These are phyloP conservation scores for Temnothorax rugatulus DNA, from an alignment of 2,888 invertebrate genomes.

Conservation along the genomic window DNA sequence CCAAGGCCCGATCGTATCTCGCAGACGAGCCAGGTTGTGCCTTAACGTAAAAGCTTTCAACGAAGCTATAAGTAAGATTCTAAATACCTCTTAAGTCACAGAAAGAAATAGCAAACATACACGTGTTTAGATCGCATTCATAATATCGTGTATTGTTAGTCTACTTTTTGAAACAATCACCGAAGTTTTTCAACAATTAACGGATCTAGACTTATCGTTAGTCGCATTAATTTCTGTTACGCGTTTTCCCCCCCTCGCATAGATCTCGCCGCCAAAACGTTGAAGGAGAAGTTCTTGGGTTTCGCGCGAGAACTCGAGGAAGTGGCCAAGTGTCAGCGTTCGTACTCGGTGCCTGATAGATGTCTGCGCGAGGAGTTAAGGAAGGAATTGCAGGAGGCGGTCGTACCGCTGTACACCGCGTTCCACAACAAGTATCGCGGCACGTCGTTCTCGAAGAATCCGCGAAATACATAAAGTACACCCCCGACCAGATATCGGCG, in stretches of 20 bases:
- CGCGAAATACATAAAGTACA: conserved; percentile 96
- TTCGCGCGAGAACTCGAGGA: conserved; percentile 99
- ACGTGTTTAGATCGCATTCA: not conserved
- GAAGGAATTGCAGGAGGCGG: conserved; percentile 95
- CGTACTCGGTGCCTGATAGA: conserved; percentile 97
- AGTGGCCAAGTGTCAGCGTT: conserved; percentile 93
- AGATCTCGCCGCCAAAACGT: conserved; percentile 87
- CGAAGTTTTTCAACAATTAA: conserved; percentile 37
- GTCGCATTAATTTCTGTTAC: conserved; percentile 21
- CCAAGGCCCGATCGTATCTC: conserved; percentile 81
- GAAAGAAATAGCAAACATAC: conserved; percentile 30
- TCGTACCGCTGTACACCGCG: conserved; percentile 94
- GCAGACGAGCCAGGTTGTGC: conserved; percentile 82
- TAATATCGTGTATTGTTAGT: conserved; percentile 39
- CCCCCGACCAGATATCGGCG: conserved; percentile 93
- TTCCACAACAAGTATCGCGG: conserved; percentile 93
- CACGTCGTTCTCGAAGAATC: conserved; percentile 96
- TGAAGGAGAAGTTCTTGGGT: conserved; percentile 87
- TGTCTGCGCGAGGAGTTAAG: conserved; percentile 95
- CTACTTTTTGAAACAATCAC: conserved; percentile 26
- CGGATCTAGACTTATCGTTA: conserved; percentile 14
- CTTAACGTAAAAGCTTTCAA: conserved; percentile 25
- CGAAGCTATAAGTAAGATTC: conserved; percentile 11
- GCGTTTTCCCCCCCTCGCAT: conserved; percentile 61
- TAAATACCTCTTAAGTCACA: conserved; percentile 27